Evolutionary conservation across 1,140 invertebrate genomes (phyloP), one percentile per base, ranked within the genome.

Genomic region (Macrostomum lignano): DNA sequence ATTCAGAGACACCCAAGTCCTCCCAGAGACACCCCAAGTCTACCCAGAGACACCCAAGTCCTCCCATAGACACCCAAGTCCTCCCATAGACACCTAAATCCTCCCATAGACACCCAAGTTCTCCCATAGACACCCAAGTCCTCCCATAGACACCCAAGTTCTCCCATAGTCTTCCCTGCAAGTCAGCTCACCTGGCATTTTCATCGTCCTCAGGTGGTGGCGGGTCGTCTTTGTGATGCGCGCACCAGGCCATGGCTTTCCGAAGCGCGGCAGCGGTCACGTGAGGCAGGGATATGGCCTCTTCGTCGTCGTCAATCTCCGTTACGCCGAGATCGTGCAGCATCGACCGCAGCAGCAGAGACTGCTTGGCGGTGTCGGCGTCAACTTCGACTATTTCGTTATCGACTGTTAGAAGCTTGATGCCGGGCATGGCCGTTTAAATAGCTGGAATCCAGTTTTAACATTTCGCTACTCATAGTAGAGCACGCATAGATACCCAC

Each of bases 291-390:
- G 88, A 88, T 2, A 98, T 81, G n/a, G n/a, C n/a, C 58, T 94
- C 52, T 22, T 59, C 51, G 38, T 88, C 81, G 14, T 88, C 81
- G 46, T 88, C 81, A 70, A 93, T 7, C n/a, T 25, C 14, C 13
- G 26, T 1, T 25, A n/a, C n/a, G n/a, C n/a, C n/a, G n/a, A 36
- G 44, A 65, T 82, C 79, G 65, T 93, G 82, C 42, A 96, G 63
- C 86, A 96, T 96, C 0, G 84, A 96, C 62, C 93, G 93, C 31
- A 98, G 88, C 0, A 86, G 96, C 0, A 84, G 77, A 0, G 82
- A 93, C 39, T 81, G 86, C 64, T 88, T 86, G 14, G 86, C 86
- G 36, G 96, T 86, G 50, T 94, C 79, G 0, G 91, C 76, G 51
- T 94, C 82, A 0, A 96, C 81, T 40, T 84, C 74, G 49, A 96